A percentile compares a stretch with the other conserved stretches of the same genome.
These are phyloP conservation scores for Trachelus stipa DNA, from an alignment of 2,888 invertebrate genomes.

Conservation along the genomic window DNA sequence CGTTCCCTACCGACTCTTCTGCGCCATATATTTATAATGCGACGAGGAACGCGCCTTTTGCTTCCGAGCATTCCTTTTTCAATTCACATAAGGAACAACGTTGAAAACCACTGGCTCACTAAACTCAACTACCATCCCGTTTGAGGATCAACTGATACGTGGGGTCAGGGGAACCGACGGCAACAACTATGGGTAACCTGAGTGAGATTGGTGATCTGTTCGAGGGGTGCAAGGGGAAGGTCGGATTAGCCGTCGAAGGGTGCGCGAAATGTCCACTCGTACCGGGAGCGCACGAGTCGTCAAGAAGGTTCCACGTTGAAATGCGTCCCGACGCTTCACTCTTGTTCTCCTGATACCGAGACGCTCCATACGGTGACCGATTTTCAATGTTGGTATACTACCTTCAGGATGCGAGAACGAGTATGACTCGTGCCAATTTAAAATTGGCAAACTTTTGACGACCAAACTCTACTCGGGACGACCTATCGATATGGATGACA, in stretches of 20 bases:
- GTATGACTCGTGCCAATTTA: neutral
- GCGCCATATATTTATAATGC: neutral
- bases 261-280: conserved; percentile 61
- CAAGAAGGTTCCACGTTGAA: conserved; percentile 16
- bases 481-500: neutral
- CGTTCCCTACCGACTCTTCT: neutral
- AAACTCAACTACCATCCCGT: neutral
- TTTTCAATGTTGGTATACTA: conserved; percentile 18
- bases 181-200: neutral
- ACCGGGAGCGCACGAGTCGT: conserved; percentile 60
- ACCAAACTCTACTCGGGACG: neutral
- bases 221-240: neutral
- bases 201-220: neutral
- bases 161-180: neutral
- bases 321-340: conserved; percentile 28
- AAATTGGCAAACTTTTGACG: neutral
- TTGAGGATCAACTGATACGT: neutral
- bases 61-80: neutral
- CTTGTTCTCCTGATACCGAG: conserved; percentile 49
- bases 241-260: conserved; percentile 40
- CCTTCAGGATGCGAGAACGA: neutral
- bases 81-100: neutral
- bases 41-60: neutral
- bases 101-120: conserved; percentile 1
- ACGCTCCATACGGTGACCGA: conserved; percentile 37